These are phyloP conservation scores for Silvanus unidentatus DNA, from an alignment of 2,888 invertebrate genomes.

Conservation along the genomic window DNA sequence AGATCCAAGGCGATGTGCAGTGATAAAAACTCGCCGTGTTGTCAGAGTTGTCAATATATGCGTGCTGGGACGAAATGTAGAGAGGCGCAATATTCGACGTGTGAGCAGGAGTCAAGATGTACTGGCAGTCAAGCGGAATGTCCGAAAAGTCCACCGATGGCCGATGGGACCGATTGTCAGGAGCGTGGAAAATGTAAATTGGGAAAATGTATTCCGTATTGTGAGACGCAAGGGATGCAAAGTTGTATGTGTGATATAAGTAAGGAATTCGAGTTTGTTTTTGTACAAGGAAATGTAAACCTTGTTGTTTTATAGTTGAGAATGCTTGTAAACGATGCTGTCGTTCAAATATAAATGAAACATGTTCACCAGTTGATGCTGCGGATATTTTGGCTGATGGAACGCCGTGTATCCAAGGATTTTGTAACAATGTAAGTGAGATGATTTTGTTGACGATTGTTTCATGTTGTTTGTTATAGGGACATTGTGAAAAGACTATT, in stretches of 20 bases:
- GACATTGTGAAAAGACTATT: constrained; percentile 88
- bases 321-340: constrained; percentile 94
- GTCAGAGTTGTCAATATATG: constrained; percentile 86
- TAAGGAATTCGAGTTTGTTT: constrained; percentile 45
- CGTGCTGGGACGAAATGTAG: constrained; percentile 77
- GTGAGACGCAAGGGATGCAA: constrained; percentile 86
- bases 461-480: constrained; percentile 51
- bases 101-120: constrained; percentile 87
- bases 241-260: constrained; percentile 96
- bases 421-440: constrained; percentile 79
- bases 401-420: constrained; percentile 93
- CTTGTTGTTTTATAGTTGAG: constrained; percentile 57
- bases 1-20: constrained; percentile 87
- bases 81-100: constrained; percentile 85
- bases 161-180: constrained; percentile 81
- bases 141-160: constrained; percentile 80
- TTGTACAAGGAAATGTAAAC: background rate
- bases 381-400: constrained; percentile 87
- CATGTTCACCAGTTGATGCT: constrained; percentile 84
- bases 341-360: constrained; percentile 82
- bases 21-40: constrained; percentile 95
- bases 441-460: background rate
- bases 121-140: constrained; percentile 77
- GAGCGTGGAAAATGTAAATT: constrained; percentile 85
- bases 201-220: constrained; percentile 92